Percentiles rank a stretch among this genome's conserved stretches.
phyloP scores from a whole-genome alignment of 2,888 invertebrate genomes.

The Crossocerus cetratus region DNA sequence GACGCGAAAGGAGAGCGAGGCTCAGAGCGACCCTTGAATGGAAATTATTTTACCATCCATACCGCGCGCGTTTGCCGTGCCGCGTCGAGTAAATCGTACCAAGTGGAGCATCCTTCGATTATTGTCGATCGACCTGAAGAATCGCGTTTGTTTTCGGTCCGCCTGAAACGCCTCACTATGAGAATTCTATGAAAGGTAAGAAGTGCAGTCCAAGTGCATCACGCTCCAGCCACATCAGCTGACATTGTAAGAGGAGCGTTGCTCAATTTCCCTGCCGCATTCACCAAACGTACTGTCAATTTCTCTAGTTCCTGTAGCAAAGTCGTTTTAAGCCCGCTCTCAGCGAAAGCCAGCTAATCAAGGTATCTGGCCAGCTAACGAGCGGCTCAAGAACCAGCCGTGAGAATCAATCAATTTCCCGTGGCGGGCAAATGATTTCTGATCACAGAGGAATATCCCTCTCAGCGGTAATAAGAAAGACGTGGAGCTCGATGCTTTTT shows the following conservation, averaged over 20 bases:
- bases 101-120: slow-evolving; percentile 55
- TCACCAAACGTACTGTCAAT: neutral
- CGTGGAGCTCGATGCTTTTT: too few relatives aligned
- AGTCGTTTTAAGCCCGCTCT: too few relatives aligned
- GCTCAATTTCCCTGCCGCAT: slow-evolving; percentile 47
- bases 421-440: too few relatives aligned
- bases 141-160: slow-evolving; percentile 40
- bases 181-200: slow-evolving; percentile 42
- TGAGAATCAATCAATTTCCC: too few relatives aligned
- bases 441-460: too few relatives aligned
- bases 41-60: slow-evolving; percentile 67
- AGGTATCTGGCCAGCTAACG: too few relatives aligned
- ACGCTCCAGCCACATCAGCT: slow-evolving; percentile 6
- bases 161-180: slow-evolving; percentile 42
- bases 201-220: slow-evolving; percentile 6
- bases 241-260: slow-evolving; percentile 12
- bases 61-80: slow-evolving; percentile 50
- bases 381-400: too few relatives aligned
- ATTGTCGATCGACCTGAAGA: slow-evolving; percentile 42
- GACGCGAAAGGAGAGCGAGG: slow-evolving; percentile 58
- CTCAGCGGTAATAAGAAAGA: too few relatives aligned
- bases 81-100: slow-evolving; percentile 35
- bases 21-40: slow-evolving; percentile 67
- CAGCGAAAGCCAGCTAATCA: too few relatives aligned
- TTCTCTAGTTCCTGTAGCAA: neutral